Evolutionary conservation across 2,797 vertebrate genomes (phyloP).

Genomic region (Chelonia mydas): DNA sequence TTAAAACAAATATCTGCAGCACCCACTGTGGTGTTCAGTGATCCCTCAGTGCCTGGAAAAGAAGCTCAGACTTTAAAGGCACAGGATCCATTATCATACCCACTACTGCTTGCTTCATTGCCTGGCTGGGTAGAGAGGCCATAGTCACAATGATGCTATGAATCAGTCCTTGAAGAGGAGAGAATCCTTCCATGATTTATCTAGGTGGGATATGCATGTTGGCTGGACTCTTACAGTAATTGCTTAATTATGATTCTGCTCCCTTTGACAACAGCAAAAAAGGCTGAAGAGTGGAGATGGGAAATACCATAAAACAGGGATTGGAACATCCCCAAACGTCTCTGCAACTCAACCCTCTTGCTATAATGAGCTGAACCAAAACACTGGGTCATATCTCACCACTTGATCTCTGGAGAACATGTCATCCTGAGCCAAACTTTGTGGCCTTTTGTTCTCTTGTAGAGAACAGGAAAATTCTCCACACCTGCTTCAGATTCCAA

Average conservation of each 20-base stretch:
- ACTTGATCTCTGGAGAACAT: constrained; percentile 9
- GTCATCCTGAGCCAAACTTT: background rate
- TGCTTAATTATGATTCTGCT: background rate
- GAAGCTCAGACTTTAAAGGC: background rate
- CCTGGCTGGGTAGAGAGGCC: background rate
- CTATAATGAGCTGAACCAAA: background rate
- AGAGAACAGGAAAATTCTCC: background rate
- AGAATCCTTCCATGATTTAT: background rate
- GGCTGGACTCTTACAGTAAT: background rate
- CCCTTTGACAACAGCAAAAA: background rate
- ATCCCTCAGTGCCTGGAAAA: background rate
- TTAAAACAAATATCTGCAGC: background rate
- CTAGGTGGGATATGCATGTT: background rate
- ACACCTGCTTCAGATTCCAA: constrained; percentile 48
- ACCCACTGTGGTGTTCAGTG: background rate
- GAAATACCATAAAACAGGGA: background rate
- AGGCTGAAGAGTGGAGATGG: constrained; percentile 1
- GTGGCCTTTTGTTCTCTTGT: constrained; percentile 25
- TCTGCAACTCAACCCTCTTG: background rate
- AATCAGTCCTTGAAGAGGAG: background rate
- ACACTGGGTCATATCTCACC: constrained; percentile 19
- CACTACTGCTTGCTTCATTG: background rate
- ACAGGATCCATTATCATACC: background rate
- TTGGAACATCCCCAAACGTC: background rate
- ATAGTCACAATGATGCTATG: constrained; percentile 59